Evolutionary conservation across 1,140 invertebrate species (phyloP).

Genomic region (Microplitis demolitor): DNA sequence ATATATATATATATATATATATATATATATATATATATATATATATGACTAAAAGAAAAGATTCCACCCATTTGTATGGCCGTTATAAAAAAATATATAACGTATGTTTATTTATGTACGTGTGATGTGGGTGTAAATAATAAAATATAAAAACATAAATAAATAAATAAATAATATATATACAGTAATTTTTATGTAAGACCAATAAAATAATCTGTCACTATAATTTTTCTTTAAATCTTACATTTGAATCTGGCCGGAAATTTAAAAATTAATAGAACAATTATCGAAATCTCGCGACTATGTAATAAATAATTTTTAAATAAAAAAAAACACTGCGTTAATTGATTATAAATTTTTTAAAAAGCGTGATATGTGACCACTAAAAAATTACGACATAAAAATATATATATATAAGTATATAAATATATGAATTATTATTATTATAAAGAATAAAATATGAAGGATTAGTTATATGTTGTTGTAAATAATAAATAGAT

Average conservation of each 20-base stretch:
- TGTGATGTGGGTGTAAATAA: conserved; percentile 1
- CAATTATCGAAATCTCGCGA: too few relatives aligned
- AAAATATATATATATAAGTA: too few relatives aligned
- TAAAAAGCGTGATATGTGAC: conserved; percentile 46
- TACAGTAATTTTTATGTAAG: background rate
- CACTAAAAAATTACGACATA: conserved; percentile 27
- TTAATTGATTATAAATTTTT: conserved; percentile 37
- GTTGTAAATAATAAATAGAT: conserved; percentile 53
- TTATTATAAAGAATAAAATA: conserved; percentile 19
- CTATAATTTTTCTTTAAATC: too few relatives aligned
- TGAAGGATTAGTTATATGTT: conserved; percentile 39
- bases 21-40: too few relatives aligned
- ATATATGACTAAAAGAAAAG: too few relatives aligned
- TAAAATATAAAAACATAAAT: conserved; percentile 24
- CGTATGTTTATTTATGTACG: conserved; percentile 11
- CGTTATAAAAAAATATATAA: conserved; percentile 23
- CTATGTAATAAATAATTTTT: conserved; percentile 12
- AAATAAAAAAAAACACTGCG: background rate
- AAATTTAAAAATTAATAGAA: too few relatives aligned
- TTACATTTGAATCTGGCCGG: too few relatives aligned
- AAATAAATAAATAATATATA: conserved; percentile 13
- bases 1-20: too few relatives aligned
- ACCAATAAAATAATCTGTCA: too few relatives aligned
- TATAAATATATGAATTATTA: too few relatives aligned
- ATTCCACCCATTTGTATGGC: background rate